These are phyloP conservation scores for Diachasmimorpha longicaudata DNA, from an alignment of 1,140 invertebrate genomes.

Conservation along the genomic window DNA sequence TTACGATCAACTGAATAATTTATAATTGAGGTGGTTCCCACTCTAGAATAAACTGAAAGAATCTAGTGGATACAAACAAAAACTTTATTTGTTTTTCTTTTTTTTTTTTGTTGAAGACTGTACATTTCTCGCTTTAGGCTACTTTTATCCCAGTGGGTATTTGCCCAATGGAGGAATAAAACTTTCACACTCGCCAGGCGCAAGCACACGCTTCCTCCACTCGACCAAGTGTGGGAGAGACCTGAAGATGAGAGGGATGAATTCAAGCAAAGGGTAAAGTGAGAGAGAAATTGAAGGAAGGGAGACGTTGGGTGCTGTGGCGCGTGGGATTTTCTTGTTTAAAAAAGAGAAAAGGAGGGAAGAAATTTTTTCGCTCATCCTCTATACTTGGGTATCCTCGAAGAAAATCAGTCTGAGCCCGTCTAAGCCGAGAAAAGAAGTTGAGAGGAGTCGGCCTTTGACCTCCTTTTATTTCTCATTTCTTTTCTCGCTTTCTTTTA, in stretches of 20 bases:
- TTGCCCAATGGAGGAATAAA: constrained; percentile 31
- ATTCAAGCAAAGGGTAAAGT: not conserved
- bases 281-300: not conserved
- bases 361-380: not conserved
- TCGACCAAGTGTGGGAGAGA: not conserved
- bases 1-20: not conserved
- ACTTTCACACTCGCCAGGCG: constrained; percentile 25
- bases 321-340: constrained; percentile 12
- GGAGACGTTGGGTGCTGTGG: not conserved
- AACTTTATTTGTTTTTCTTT: not conserved
- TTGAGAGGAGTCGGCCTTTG: constrained; percentile 12
- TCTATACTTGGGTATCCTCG: constrained; percentile 9
- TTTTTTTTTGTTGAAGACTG: not conserved
- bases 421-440: constrained; percentile 29
- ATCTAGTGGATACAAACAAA: not conserved
- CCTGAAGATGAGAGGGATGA: constrained; percentile 7
- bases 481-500: constrained; percentile 16
- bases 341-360: constrained; percentile 11
- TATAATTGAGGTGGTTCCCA: not conserved
- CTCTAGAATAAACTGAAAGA: not conserved
- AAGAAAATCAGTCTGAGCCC: constrained; percentile 13
- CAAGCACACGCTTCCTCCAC: constrained; percentile 1
- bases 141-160: constrained; percentile 27
- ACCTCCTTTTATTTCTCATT: constrained; percentile 14
- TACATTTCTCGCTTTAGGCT: constrained; percentile 23